phyloP scores from a whole-genome alignment of 2,888 invertebrate genomes.

The Drosophila tanythrix region DNA sequence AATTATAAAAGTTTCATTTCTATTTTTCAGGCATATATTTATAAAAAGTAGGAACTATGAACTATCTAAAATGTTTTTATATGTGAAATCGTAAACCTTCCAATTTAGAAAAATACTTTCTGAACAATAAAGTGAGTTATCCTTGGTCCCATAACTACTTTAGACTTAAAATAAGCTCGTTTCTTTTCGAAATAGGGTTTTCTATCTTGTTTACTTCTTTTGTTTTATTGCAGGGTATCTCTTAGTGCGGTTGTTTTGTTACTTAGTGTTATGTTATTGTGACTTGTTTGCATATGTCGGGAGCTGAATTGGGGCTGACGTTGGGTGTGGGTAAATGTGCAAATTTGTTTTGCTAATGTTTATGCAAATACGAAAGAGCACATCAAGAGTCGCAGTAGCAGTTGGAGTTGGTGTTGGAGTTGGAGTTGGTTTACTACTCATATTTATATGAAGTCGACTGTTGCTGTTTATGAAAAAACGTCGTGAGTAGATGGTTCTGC shows the following conservation, averaged over 20 bases:
- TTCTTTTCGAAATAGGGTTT: too few relatives aligned
- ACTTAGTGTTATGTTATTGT: constrained; percentile 48
- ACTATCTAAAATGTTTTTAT: not conserved
- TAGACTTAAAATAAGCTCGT: not conserved
- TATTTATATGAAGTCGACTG: constrained; percentile 54
- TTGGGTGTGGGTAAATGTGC: constrained; percentile 68
- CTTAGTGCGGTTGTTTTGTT: not conserved
- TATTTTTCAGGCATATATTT: not conserved
- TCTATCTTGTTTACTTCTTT: too few relatives aligned
- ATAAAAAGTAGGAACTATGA: not conserved
- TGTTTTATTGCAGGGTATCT: constrained; percentile 31
- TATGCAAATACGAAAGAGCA: constrained; percentile 77
- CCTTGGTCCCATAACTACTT: not conserved
- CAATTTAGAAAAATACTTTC: not conserved
- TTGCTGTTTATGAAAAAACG: constrained; percentile 78
- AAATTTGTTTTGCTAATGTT: constrained; percentile 82
- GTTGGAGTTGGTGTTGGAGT: constrained; percentile 5
- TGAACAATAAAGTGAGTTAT: not conserved
- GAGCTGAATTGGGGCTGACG: constrained; percentile 22
- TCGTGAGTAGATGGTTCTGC: constrained; percentile 59
- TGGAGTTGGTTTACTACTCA: constrained; percentile 32
- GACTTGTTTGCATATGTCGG: constrained; percentile 76
- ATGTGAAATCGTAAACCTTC: not conserved
- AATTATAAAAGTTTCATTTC: not conserved
- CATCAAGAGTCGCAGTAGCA: constrained; percentile 46